These are phyloP conservation scores for Sylvilagus bachmani DNA, from an alignment of 2,113 vertebrate species.

Conservation along the genomic window DNA sequence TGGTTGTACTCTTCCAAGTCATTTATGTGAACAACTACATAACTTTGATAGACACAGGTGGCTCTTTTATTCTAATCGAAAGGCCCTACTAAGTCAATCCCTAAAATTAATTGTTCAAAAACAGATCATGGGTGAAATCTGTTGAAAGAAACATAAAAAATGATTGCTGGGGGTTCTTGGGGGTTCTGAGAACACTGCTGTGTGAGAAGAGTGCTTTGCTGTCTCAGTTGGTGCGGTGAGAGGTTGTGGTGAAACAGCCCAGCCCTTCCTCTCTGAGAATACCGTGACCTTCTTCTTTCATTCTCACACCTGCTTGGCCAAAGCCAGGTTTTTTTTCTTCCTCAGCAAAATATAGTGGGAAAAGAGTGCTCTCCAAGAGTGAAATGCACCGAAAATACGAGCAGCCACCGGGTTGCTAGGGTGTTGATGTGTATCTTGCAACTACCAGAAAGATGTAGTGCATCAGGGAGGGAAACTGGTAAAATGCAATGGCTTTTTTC, in stretches of 20 bases:
- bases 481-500: neutral
- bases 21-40: neutral
- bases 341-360: constrained; percentile 25
- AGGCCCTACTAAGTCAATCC: neutral
- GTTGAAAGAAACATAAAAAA: constrained; percentile 65
- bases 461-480: neutral
- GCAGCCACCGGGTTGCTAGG: neutral
- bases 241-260: constrained; percentile 79
- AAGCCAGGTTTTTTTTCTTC: neutral
- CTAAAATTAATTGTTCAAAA: constrained; percentile 7
- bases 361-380: neutral
- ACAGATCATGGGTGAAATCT: constrained; percentile 41
- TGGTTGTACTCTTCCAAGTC: neutral
- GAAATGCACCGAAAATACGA: neutral
- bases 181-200: constrained; percentile 63
- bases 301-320: constrained; percentile 75
- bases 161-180: constrained; percentile 52
- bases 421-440: neutral
- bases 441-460: neutral
- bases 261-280: constrained; percentile 80
- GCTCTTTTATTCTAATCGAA: constrained; percentile 10
- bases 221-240: constrained; percentile 72
- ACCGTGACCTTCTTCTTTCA: constrained; percentile 62
- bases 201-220: constrained; percentile 67
- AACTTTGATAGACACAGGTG: neutral